Conservation (phyloP, 2,888 invertebrate genomes). For the Harpagoxenus sublaevis region DNA sequence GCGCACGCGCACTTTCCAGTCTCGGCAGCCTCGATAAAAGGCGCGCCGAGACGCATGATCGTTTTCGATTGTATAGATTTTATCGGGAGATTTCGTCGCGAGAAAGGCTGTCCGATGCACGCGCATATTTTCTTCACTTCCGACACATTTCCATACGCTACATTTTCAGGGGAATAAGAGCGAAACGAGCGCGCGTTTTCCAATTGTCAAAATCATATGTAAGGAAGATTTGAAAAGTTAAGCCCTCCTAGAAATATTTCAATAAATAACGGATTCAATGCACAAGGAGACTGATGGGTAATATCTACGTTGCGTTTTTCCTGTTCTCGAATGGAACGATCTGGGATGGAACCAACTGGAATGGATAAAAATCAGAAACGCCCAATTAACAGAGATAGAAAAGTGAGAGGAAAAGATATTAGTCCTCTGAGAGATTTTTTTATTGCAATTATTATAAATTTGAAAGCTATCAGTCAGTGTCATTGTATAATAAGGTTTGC, state of each 20-base stretch:
- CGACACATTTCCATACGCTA: not conserved
- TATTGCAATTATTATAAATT: not conserved
- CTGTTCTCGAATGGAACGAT: not conserved
- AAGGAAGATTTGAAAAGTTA: not conserved
- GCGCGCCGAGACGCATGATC: not conserved
- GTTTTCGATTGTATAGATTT: constrained; percentile 1
- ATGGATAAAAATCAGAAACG: not conserved
- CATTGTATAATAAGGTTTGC: not conserved
- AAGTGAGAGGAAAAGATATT: not conserved
- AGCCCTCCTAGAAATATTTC: not conserved
- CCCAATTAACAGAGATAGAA: not conserved
- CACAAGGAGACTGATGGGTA: not conserved
- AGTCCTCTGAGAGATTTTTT: not conserved
- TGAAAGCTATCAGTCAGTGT: not conserved
- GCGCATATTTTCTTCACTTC: constrained; percentile 4
- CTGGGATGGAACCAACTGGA: too few species aligned
- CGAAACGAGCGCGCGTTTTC: not conserved
- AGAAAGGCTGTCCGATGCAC: not conserved
- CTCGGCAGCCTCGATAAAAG: not conserved
- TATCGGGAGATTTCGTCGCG: not conserved
- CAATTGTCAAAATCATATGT: constrained; percentile 3
- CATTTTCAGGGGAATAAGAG: not conserved
- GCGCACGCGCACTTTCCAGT: not conserved
- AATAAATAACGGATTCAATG: not conserved
- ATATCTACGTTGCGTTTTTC: not conserved